Evolutionary conservation across 2,113 vertebrate genomes (phyloP).

Genomic region (Melozone crissalis): DNA sequence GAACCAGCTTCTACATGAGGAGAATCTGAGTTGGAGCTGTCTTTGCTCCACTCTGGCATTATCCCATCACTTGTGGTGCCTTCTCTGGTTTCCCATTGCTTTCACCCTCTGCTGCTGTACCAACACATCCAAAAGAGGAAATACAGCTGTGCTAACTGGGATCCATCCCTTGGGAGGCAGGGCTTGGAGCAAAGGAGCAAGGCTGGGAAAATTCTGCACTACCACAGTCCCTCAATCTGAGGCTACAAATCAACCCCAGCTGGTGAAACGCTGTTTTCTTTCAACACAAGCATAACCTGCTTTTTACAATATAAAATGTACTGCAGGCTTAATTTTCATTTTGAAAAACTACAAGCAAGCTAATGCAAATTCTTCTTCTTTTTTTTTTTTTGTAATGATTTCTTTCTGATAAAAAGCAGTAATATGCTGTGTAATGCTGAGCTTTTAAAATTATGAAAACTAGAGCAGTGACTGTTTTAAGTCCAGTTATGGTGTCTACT

Average conservation of each 20-base stretch:
- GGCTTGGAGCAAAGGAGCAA: not conserved
- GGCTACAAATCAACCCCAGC: not conserved
- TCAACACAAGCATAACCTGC: not conserved
- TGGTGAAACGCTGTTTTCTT: not conserved
- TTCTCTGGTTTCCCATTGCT: not conserved
- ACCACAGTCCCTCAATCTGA: not conserved
- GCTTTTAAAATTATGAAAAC: conserved; percentile 10
- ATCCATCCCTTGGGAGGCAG: not conserved
- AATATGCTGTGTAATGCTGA: conserved; percentile 29
- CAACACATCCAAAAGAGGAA: not conserved
- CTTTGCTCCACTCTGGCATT: not conserved
- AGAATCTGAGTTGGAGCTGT: not conserved
- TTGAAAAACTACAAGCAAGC: conserved; percentile 9
- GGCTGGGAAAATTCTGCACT: not conserved
- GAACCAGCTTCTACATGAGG: not conserved
- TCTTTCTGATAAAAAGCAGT: conserved; percentile 52
- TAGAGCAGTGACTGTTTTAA: conserved; percentile 19
- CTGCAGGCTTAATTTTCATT: not conserved
- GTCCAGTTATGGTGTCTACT: not conserved
- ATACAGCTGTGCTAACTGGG: not conserved
- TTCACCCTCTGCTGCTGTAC: not conserved
- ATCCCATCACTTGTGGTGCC: not conserved
- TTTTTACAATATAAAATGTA: not conserved
- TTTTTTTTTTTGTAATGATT: not conserved
- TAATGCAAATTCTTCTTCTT: not conserved